Base-by-base conservation (phyloP, 2,888 invertebrate species). In the Scaptomyza reducta region DNA sequence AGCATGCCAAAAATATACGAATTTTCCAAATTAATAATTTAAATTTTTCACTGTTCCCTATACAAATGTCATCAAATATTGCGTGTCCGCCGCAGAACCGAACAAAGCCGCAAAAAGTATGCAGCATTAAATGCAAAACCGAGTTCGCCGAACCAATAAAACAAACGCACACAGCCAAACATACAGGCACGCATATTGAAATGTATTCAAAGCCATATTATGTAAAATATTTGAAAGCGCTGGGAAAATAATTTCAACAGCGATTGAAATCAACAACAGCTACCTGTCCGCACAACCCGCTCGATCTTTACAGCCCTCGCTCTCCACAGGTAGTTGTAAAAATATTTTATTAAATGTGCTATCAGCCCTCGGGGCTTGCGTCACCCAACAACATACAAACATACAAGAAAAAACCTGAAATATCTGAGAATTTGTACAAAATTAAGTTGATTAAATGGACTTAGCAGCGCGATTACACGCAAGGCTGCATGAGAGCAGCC, bases 391-490 rank as follows among this genome's bases (percentile, higher is more conserved):
- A 47, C 46, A 35, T 51, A 46, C 42, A 49, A 45, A 53, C 9
- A 16, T n/a, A 47, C 44, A 25, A 3, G 22, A 16, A 25, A 59
- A 66, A 49, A 58, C 65, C 51, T 67, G 64, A 66, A 80, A 83
- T 79, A 70, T 76, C 74, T 79, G 68, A 63, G 87, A 81, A 87
- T 83, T 87, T 83, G 88, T 83, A 83, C 79, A 69, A 83, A 83
- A 83, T 83, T 83, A 83, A 83, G 88, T 83, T 83, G 82, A 83
- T 83, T 83, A 83, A 83, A 83, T 83, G 86, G 82, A 87, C 82
- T 83, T 83, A 83, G 82, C 70, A 74, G 82, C 58, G 77, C 71
- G 88, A 83, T 83, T 83, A 83, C 88, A 83, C 82, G 82, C 82
- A 83, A 83, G 55, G 70, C 82, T 78, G 77, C 42, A 53, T 40